Evolutionary conservation across 1,140 invertebrate species (phyloP), one percentile per base, ranked within the genome.

Genomic region (Lineus longissimus): DNA sequence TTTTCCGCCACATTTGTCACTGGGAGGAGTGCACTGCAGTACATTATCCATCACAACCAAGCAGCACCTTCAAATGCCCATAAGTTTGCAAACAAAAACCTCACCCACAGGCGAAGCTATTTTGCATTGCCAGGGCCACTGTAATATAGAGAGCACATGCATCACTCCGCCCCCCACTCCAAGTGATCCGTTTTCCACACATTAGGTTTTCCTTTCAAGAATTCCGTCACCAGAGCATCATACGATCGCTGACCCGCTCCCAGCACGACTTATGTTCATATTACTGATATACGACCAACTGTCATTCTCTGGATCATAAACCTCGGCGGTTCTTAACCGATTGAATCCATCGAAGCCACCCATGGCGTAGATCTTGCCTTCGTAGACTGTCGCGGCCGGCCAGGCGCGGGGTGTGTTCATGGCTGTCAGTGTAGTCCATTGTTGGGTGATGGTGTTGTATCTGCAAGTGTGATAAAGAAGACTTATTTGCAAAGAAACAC

Each of bases 261-360:
- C 77, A 23, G 77, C 77, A 15, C 77, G 64, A n/a, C 70, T 66
- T 9, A 75, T 71, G 22, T 72, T 70, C 76, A 80, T 78, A 55
- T 69, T 73, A 62, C 64, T 74, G 23, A 80, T 73, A 31, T 68
- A 73, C 2, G 87, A 84, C 94, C 94, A 97, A 70, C 89, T 87
- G 69, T 91, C 87, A 45, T 86, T 86, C 66, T 87, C 85, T n/a
- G 90, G 86, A 84, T 95, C 91, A 80, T 90, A 94, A 74, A 91
- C 88, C 84, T 97, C 94, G 1, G 92, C 93, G 33, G 91, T 92
- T 76, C 91, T 92, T 23, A 97, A 73, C 6, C 84, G 71, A 29
- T 91, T 91, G 30, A 69, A 63, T 15, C 84, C 85, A 68, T 86
- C 82, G 69, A 82, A 84, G 31, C 85, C 84, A 1, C 84, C 84